Conservation (phyloP, 2,888 invertebrate species). For the Pandemis corylana region DNA sequence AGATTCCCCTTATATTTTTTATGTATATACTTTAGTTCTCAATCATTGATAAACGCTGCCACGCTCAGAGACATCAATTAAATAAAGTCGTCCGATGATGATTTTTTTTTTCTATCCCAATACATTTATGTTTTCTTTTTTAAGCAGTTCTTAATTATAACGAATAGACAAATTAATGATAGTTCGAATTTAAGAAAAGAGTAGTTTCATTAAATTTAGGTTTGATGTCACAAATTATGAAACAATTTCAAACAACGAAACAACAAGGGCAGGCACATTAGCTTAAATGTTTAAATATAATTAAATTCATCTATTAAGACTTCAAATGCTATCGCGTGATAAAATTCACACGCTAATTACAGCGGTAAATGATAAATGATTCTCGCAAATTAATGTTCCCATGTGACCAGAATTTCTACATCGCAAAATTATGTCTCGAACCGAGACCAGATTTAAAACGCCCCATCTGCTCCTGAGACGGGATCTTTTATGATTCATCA, state of each 20-base stretch:
- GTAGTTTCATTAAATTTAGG: too few species aligned
- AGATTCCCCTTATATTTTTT: background rate
- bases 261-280: background rate
- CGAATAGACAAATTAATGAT: too few species aligned
- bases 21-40: background rate
- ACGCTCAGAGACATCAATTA: background rate
- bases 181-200: too few species aligned
- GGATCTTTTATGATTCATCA: conserved; percentile 36
- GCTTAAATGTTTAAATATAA: background rate
- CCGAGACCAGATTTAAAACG: conserved; percentile 23
- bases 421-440: conserved; percentile 5
- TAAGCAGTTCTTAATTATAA: too few species aligned
- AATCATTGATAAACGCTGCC: background rate
- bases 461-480: conserved; percentile 31
- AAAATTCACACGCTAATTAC: conserved; percentile 40
- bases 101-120: too few species aligned
- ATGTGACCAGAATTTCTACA: conserved; percentile 16
- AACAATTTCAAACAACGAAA: too few species aligned
- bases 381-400: conserved; percentile 38
- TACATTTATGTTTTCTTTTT: too few species aligned
- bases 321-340: conserved; percentile 26
- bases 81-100: background rate
- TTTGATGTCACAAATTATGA: too few species aligned
- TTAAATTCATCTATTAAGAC: conserved; percentile 24
- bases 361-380: conserved; percentile 39